Evolutionary conservation across 2,888 invertebrate species (phyloP).

Genomic region (Rotaria macrura): DNA sequence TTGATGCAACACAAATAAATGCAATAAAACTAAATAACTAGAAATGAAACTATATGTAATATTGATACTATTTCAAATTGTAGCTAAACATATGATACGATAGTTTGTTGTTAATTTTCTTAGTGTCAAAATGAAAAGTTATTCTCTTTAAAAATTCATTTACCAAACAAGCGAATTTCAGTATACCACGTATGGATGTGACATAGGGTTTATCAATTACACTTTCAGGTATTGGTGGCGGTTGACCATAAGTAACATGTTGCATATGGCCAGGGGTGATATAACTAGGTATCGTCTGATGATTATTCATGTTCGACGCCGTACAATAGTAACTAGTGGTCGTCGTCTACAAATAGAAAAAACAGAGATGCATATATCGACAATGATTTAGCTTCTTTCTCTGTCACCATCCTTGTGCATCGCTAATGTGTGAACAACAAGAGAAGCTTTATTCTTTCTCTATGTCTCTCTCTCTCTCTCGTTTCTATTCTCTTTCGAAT

Average conservation of each 20-base stretch:
- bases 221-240: not conserved
- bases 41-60: not conserved
- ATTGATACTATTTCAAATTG: not conserved
- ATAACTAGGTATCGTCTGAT: not conserved
- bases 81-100: not conserved
- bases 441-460: not conserved
- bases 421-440: not conserved
- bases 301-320: not conserved
- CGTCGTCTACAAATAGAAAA: not conserved
- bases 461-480: not conserved
- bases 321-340: not conserved
- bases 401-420: not conserved
- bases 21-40: slow-evolving; percentile 16
- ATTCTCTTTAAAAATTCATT: not conserved
- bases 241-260: not conserved
- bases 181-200: not conserved
- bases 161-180: slow-evolving; percentile 16
- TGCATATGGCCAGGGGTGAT: not conserved
- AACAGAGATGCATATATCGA: not conserved
- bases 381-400: not conserved
- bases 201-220: not conserved
- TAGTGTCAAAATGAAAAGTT: not conserved
- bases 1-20: not conserved
- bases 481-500: not conserved
- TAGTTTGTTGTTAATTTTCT: not conserved